Percentiles rank a stretch among this genome's conserved stretches.
These are phyloP conservation scores for Portevinia maculata DNA, from an alignment of 2,888 invertebrate species.

Conservation along the genomic window DNA sequence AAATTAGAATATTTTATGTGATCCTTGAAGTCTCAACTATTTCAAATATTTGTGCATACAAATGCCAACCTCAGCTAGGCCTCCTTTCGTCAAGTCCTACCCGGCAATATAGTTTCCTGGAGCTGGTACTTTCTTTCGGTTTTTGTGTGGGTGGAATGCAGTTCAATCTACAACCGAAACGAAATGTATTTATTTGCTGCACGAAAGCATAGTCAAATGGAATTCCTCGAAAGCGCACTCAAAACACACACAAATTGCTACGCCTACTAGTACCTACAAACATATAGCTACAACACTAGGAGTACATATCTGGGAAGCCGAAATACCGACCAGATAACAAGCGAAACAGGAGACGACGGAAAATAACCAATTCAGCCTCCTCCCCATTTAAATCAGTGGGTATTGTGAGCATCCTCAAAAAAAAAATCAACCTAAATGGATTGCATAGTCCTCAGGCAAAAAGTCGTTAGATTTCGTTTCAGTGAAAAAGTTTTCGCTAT, in stretches of 20 bases:
- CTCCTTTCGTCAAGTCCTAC: slow-evolving; percentile 49
- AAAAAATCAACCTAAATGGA: slow-evolving; percentile 42
- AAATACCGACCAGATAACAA: slow-evolving; percentile 64
- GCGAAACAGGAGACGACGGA: slow-evolving; percentile 36
- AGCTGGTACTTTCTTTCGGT: background rate
- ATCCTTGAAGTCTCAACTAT: slow-evolving; percentile 73
- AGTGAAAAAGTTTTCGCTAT: slow-evolving; percentile 62
- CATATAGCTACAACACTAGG: slow-evolving; percentile 13
- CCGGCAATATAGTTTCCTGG: background rate
- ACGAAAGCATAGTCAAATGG: slow-evolving; percentile 69
- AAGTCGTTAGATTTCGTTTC: slow-evolving; percentile 69
- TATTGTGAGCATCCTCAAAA: slow-evolving; percentile 27
- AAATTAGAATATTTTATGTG: slow-evolving; percentile 75
- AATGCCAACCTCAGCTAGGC: slow-evolving; percentile 67
- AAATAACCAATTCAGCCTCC: slow-evolving; percentile 26
- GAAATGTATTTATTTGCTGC: slow-evolving; percentile 73
- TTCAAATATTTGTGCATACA: slow-evolving; percentile 74
- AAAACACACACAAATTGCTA: slow-evolving; percentile 62
- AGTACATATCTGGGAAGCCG: slow-evolving; percentile 36
- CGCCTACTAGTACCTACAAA: slow-evolving; percentile 30
- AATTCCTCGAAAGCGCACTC: slow-evolving; percentile 67
- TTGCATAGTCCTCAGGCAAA: slow-evolving; percentile 49
- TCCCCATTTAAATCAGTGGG: slow-evolving; percentile 44
- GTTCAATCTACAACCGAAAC: slow-evolving; percentile 54
- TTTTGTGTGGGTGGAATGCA: slow-evolving; percentile 39